Percentiles rank a stretch among this genome's conserved stretches.
phyloP scores from a whole-genome alignment of 2,113 vertebrate genomes.

The Arenaria interpres region DNA sequence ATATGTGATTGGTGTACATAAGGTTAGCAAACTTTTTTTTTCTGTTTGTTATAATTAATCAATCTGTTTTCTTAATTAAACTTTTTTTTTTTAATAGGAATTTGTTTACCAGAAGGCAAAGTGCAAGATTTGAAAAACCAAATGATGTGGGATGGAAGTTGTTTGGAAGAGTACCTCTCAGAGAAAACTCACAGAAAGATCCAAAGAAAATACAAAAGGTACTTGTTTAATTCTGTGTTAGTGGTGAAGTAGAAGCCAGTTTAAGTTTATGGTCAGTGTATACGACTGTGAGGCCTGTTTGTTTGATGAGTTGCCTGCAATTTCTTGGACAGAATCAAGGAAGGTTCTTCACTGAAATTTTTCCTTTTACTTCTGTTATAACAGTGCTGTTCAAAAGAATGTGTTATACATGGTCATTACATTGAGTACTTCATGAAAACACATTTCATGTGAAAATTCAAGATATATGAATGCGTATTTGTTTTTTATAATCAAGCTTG shows the following conservation, averaged over 20 bases:
- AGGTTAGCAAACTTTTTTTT: neutral
- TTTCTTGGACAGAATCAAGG: neutral
- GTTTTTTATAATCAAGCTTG: neutral
- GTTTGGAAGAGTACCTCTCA: conserved; percentile 85
- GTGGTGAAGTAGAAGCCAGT: neutral
- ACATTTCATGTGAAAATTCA: neutral
- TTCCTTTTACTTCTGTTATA: neutral
- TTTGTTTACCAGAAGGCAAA: conserved; percentile 89
- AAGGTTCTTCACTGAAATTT: neutral
- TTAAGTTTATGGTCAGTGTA: neutral
- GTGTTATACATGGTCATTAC: neutral
- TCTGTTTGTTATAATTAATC: neutral
- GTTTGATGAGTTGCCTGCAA: neutral
- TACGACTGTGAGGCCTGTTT: neutral
- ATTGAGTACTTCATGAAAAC: neutral
- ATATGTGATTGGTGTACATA: neutral
- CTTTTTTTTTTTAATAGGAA: conserved; percentile 74
- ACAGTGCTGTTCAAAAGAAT: neutral
- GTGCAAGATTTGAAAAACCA: conserved; percentile 75
- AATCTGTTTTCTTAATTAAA: neutral
- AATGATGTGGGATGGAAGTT: conserved; percentile 89
- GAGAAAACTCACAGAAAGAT: conserved; percentile 81
- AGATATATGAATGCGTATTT: neutral
- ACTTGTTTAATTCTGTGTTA: conserved; percentile 4
- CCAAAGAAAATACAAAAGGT: conserved; percentile 86